Evolutionary conservation across 1,140 invertebrate species (phyloP).

Genomic region (Atta texana): DNA sequence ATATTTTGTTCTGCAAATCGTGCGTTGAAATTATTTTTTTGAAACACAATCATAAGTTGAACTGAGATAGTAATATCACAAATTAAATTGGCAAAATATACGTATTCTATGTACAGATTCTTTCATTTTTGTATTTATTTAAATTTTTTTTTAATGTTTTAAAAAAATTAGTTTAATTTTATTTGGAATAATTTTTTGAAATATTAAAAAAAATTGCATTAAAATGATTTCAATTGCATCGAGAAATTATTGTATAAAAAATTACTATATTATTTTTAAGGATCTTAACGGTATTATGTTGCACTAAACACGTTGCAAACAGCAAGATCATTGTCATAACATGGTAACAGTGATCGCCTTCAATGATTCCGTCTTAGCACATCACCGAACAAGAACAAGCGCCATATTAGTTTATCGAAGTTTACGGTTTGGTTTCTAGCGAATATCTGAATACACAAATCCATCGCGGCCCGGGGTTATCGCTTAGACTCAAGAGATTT

Average conservation of each 20-base stretch:
- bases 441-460: conserved; percentile 56
- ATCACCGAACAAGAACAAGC: conserved; percentile 46
- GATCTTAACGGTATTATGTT: not conserved
- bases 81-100: too few relatives aligned
- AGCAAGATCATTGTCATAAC: not conserved
- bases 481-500: conserved; percentile 43
- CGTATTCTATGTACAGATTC: too few relatives aligned
- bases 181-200: too few relatives aligned
- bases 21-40: too few relatives aligned
- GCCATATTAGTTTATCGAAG: conserved; percentile 51
- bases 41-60: too few relatives aligned
- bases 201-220: not conserved
- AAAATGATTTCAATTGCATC: not conserved
- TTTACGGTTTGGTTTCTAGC: conserved; percentile 52
- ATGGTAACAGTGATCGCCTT: not conserved
- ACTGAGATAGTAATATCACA: too few relatives aligned
- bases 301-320: not conserved
- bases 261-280: not conserved
- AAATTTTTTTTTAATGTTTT: too few relatives aligned
- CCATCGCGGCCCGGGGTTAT: conserved; percentile 22
- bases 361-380: not conserved
- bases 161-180: too few relatives aligned
- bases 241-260: not conserved
- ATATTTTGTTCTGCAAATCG: too few relatives aligned
- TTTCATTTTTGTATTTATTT: too few relatives aligned